phyloP scores from a whole-genome alignment of 2,113 vertebrate genomes.

The Lycocorax pyrrhopterus region DNA sequence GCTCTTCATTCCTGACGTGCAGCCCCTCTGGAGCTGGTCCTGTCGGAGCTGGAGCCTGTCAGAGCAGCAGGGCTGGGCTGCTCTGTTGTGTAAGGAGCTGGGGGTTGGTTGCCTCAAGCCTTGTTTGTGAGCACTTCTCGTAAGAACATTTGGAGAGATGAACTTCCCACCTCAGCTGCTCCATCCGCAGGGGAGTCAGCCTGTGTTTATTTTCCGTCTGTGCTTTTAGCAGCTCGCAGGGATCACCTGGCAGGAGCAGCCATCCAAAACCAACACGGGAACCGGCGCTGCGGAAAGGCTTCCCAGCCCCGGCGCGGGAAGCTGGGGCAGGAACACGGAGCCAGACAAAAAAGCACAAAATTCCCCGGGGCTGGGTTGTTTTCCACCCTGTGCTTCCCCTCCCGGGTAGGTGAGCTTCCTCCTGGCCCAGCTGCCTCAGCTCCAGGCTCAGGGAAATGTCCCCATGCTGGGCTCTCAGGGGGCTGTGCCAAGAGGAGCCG shows the following conservation, averaged over 20 bases:
- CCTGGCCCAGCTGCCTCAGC: not conserved
- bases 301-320: not conserved
- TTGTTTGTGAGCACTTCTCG: not conserved
- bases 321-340: not conserved
- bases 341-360: not conserved
- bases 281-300: not conserved
- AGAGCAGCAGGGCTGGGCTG: not conserved
- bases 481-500: too few species aligned
- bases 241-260: not conserved
- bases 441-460: fast-evolving
- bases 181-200: fast-evolving
- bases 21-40: fast-evolving
- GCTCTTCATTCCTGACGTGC: not conserved
- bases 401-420: not conserved
- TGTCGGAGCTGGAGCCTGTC: not conserved
- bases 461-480: not conserved
- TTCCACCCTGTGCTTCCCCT: not conserved
- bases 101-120: not conserved
- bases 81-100: not conserved
- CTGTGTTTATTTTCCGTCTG: not conserved
- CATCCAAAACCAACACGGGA: not conserved
- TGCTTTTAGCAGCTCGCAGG: not conserved
- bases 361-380: not conserved
- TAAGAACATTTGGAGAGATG: not conserved
- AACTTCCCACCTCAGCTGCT: not conserved